Evolutionary conservation across 2,797 vertebrate genomes (phyloP).

Genomic region (Benthosema pterotum): DNA sequence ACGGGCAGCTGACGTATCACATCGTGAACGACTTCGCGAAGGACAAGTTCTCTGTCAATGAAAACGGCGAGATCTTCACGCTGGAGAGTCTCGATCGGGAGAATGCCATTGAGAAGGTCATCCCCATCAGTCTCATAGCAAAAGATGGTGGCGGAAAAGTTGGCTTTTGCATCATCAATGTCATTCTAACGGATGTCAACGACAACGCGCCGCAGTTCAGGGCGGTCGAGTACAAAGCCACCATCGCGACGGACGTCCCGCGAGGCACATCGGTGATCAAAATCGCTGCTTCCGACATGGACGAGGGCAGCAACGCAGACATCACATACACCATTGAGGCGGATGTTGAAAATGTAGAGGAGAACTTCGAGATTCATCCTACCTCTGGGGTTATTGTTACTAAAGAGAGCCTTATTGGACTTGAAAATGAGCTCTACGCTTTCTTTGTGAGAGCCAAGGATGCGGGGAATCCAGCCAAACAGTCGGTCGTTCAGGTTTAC

Average conservation of each 20-base stretch:
- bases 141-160: conserved; percentile 95
- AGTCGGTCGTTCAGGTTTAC: conserved; percentile 90
- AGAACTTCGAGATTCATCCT: conserved; percentile 94
- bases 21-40: conserved; percentile 95
- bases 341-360: conserved; percentile 89
- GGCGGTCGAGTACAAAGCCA: conserved; percentile 89
- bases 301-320: conserved; percentile 97
- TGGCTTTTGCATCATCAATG: conserved; percentile 92
- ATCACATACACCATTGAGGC: conserved; percentile 90
- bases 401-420: conserved; percentile 95
- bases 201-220: conserved; percentile 97
- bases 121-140: conserved; percentile 90
- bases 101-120: conserved; percentile 90
- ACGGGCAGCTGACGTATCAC: conserved; percentile 87
- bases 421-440: conserved; percentile 91
- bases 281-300: conserved; percentile 91
- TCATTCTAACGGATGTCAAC: conserved; percentile 96
- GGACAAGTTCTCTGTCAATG: conserved; percentile 91
- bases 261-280: conserved; percentile 89
- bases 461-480: conserved; percentile 86
- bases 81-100: conserved; percentile 93
- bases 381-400: conserved; percentile 89
- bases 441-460: conserved; percentile 93
- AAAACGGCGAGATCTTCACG: conserved; percentile 90
- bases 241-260: conserved; percentile 86